A percentile compares a stretch with the other conserved stretches of the same genome.
These are phyloP conservation scores for Psittacara wagleri DNA, from an alignment of 2,113 vertebrate genomes.

Conservation along the genomic window DNA sequence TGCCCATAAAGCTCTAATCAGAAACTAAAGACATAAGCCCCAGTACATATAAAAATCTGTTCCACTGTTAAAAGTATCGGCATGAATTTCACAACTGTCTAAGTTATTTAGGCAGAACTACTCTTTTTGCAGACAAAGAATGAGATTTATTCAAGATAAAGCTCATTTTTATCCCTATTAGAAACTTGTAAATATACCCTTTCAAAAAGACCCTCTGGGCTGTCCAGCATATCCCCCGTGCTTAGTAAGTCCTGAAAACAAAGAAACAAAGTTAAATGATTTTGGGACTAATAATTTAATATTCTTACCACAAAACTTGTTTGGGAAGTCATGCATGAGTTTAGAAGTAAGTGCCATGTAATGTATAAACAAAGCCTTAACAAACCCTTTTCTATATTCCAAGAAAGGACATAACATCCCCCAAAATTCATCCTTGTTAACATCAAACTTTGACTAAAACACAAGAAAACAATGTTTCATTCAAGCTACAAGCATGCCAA, in stretches of 20 bases:
- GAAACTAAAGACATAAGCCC: background rate
- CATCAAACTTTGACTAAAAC: background rate
- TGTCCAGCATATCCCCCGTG: background rate
- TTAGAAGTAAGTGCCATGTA: background rate
- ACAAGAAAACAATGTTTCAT: background rate
- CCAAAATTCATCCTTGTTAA: background rate
- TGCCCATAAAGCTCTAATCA: background rate
- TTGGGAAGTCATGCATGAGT: background rate
- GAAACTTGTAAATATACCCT: background rate
- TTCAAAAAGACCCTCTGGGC: background rate
- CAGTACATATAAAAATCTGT: slow-evolving; percentile 23
- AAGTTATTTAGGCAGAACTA: background rate
- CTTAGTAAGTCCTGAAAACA: background rate
- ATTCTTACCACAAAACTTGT: background rate
- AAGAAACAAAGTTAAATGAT: background rate
- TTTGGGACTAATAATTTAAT: background rate
- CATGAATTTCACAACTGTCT: background rate
- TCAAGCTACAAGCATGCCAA: background rate
- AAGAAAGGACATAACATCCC: background rate
- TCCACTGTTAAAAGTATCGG: background rate
- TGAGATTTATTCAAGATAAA: background rate
- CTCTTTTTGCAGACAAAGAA: background rate
- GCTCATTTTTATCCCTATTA: background rate
- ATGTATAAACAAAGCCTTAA: background rate
- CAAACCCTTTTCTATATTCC: background rate